Conservation (phyloP, 2,113 vertebrate genomes). For the Arizona elegans region DNA sequence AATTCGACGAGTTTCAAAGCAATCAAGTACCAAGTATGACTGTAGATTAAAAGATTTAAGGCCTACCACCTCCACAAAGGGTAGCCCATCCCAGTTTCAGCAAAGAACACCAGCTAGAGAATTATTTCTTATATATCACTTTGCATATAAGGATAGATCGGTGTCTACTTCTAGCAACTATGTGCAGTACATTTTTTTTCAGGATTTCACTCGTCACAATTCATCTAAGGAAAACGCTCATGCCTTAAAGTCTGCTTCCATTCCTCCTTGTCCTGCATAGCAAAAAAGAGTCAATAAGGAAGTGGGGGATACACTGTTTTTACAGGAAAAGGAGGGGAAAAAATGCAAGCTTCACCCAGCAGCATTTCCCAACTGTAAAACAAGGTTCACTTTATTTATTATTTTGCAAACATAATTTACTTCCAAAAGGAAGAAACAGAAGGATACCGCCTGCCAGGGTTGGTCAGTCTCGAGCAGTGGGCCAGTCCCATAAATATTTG, state of each 20-base stretch:
- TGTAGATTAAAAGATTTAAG: background rate
- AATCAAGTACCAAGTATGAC: background rate
- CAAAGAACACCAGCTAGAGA: background rate
- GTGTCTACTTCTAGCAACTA: background rate
- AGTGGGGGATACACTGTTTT: background rate
- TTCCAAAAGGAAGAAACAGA: slow-evolving; percentile 75
- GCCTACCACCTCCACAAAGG: background rate
- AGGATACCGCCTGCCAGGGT: slow-evolving; percentile 63
- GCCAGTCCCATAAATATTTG: slow-evolving; percentile 75
- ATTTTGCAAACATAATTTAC: slow-evolving; percentile 71
- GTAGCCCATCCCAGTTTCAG: background rate
- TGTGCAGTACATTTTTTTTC: background rate
- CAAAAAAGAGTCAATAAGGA: background rate
- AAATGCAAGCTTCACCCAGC: background rate
- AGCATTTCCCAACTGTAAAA: slow-evolving; percentile 57
- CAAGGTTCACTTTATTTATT: slow-evolving; percentile 64
- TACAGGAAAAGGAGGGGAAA: background rate
- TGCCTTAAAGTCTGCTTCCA: background rate
- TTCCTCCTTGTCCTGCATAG: fast-evolving
- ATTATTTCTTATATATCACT: background rate
- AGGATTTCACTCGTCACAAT: background rate
- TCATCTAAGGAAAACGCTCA: background rate
- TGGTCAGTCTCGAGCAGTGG: slow-evolving; percentile 54
- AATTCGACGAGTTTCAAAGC: background rate
- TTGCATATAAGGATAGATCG: background rate